These are phyloP conservation scores for Oncorhynchus keta DNA, from an alignment of 2,113 vertebrate genomes.

Conservation along the genomic window DNA sequence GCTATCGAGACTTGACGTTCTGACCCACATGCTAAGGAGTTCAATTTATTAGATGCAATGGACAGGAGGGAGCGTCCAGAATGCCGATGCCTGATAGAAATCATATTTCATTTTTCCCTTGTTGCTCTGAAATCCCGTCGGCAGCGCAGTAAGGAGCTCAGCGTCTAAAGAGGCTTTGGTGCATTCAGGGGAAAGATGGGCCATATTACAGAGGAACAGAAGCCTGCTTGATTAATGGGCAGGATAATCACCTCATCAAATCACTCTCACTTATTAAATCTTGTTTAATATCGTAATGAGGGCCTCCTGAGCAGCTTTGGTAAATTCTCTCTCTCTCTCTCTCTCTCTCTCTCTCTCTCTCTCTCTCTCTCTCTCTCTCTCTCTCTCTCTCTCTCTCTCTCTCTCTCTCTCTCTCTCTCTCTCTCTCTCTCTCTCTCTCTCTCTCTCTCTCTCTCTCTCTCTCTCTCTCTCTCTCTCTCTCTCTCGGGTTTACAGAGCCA, in stretches of 20 bases:
- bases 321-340: slow-evolving; percentile 75
- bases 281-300: slow-evolving; percentile 99
- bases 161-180: slow-evolving; percentile 94
- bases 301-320: slow-evolving; percentile 94
- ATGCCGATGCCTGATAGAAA: slow-evolving; percentile 54
- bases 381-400: neutral
- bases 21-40: slow-evolving; percentile 73
- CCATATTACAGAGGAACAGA: slow-evolving; percentile 90
- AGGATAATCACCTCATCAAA: slow-evolving; percentile 97
- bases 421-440: neutral
- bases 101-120: slow-evolving; percentile 39
- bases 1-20: slow-evolving; percentile 64
- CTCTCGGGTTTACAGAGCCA: slow-evolving; percentile 12
- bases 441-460: slow-evolving; percentile 56
- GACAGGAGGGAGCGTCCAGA: slow-evolving; percentile 32
- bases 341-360: neutral
- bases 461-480: neutral
- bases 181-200: slow-evolving; percentile 78
- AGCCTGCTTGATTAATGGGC: slow-evolving; percentile 96
- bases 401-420: neutral
- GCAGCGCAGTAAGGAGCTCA: slow-evolving; percentile 88
- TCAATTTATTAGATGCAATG: slow-evolving; percentile 69
- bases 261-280: slow-evolving; percentile 99
- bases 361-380: neutral
- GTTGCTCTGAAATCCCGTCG: slow-evolving; percentile 75